A percentile compares a stretch with the other conserved stretches of the same genome.
Evolutionary conservation across 2,888 invertebrate species (phyloP).

Genomic region (Drosophila melanosoma): DNA sequence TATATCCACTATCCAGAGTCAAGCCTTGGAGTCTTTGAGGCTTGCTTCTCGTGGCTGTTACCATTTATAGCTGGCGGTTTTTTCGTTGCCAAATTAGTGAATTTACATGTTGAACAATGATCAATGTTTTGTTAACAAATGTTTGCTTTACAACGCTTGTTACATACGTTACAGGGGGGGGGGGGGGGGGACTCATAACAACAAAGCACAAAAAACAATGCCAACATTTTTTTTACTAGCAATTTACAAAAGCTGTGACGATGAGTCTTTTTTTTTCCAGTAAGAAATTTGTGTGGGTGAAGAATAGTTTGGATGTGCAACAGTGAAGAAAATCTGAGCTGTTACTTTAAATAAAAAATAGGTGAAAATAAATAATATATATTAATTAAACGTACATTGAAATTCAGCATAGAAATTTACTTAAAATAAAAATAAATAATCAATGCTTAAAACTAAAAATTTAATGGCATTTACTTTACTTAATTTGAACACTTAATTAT

Average conservation of each 20-base stretch:
- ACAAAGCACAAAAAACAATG: slow-evolving; percentile 55
- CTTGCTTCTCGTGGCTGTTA: slow-evolving; percentile 60
- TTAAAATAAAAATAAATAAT: not conserved
- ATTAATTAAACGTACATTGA: not conserved
- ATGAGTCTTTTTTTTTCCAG: slow-evolving; percentile 30
- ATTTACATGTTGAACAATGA: slow-evolving; percentile 82
- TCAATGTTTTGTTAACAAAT: slow-evolving; percentile 82
- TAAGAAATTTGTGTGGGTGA: slow-evolving; percentile 18
- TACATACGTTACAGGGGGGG: slow-evolving; percentile 45
- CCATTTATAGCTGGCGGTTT: slow-evolving; percentile 77
- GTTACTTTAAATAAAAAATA: not conserved
- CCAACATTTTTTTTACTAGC: slow-evolving; percentile 32
- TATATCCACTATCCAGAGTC: slow-evolving; percentile 5
- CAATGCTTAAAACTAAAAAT: no score
- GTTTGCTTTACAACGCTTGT: slow-evolving; percentile 71
- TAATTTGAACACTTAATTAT: no score
- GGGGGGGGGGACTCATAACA: slow-evolving; percentile 46
- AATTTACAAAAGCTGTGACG: slow-evolving; percentile 35
- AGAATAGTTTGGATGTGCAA: not conserved
- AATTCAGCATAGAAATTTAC: not conserved
- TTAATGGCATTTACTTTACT: no score
- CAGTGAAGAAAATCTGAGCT: not conserved
- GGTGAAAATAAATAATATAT: not conserved
- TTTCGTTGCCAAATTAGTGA: slow-evolving; percentile 81
- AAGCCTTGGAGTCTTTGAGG: slow-evolving; percentile 29